phyloP scores from a whole-genome alignment of 2,888 invertebrate genomes.

The Chelonus formosanus region DNA sequence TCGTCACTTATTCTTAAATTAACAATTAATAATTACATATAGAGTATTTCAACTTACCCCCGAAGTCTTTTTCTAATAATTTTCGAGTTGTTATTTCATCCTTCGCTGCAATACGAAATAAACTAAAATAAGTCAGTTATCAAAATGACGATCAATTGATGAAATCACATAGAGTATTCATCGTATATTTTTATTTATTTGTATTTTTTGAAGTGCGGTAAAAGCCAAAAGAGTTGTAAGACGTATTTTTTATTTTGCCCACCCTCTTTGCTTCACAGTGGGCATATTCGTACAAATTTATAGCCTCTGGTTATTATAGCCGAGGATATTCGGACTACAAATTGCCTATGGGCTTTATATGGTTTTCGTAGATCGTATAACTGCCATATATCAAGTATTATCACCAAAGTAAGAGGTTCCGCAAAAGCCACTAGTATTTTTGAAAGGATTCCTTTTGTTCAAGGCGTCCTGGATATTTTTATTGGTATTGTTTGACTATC shows the following conservation, averaged over 20 bases:
- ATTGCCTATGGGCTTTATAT: slow-evolving; percentile 46
- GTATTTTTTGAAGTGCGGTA: no score
- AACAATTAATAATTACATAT: no score
- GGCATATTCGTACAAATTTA: slow-evolving; percentile 44
- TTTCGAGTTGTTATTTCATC: no score
- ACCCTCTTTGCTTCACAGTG: slow-evolving; percentile 30
- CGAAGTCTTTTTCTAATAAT: no score
- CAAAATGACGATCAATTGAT: no score
- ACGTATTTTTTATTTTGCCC: background rate
- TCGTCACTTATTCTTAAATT: no score
- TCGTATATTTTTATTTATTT: no score
- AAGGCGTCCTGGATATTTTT: slow-evolving; percentile 33
- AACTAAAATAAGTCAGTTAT: slow-evolving; percentile 10
- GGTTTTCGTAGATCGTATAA: slow-evolving; percentile 47
- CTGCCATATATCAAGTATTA: slow-evolving; percentile 46
- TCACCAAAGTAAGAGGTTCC: slow-evolving; percentile 41
- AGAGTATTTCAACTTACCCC: no score
- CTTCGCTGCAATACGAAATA: no score
- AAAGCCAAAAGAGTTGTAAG: no score
- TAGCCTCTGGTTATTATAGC: slow-evolving; percentile 46
- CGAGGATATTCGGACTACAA: slow-evolving; percentile 46
- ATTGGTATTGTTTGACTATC: slow-evolving; percentile 34
- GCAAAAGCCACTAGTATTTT: slow-evolving; percentile 26
- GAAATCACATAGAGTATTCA: no score
- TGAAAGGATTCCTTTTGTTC: slow-evolving; percentile 3